Percentiles rank a stretch among this genome's conserved stretches.
phyloP scores from a whole-genome alignment of 2,888 invertebrate genomes.

The Metacarcinus magister region DNA sequence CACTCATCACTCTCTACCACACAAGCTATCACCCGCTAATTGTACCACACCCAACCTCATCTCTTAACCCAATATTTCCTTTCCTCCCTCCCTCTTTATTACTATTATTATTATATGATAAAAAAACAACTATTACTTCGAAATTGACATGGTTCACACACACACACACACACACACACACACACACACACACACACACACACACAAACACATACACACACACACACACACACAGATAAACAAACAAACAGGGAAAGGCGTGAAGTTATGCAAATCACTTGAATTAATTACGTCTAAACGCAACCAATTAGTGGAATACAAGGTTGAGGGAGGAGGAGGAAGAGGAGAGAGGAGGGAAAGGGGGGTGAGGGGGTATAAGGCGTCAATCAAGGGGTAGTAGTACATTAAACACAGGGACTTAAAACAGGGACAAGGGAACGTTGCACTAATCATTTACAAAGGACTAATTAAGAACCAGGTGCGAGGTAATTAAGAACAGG shows the following conservation, averaged over 20 bases:
- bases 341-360: not conserved
- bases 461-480: too few species aligned
- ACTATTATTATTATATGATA: not conserved
- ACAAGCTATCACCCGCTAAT: too few species aligned
- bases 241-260: not conserved
- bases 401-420: not conserved
- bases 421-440: not conserved
- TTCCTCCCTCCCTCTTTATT: not conserved
- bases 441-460: too few species aligned
- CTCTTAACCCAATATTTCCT: not conserved
- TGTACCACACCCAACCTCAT: not conserved
- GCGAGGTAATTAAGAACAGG: too few species aligned
- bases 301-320: not conserved
- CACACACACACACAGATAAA: not conserved
- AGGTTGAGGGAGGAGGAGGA: not conserved
- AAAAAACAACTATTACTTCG: not conserved
- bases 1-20: too few species aligned
- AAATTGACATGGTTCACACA: not conserved
- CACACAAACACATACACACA: constrained; percentile 32
- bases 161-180: constrained; percentile 5
- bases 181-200: constrained; percentile 39
- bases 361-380: not conserved
- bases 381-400: not conserved
- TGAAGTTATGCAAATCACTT: not conserved
- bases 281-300: not conserved